Percentiles rank a stretch among this genome's conserved stretches.
Evolutionary conservation across 2,113 vertebrate species (phyloP).

Genomic region (Corythaeola cristata): DNA sequence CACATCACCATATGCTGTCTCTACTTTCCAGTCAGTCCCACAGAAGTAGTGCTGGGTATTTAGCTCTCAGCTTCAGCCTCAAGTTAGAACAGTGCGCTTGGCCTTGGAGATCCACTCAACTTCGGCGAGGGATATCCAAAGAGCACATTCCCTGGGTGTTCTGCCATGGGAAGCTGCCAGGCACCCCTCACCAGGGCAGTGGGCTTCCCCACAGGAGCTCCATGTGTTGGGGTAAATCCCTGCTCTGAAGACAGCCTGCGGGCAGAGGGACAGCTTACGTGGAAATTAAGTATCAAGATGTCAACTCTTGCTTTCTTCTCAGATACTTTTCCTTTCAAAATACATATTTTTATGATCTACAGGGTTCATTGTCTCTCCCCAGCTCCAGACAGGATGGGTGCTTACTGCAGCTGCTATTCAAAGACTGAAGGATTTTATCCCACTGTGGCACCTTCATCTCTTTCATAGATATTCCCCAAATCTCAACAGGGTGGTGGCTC

Average conservation of each 20-base stretch:
- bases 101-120: neutral
- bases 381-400: fast-evolving
- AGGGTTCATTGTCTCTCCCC: neutral
- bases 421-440: neutral
- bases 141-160: neutral
- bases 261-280: neutral
- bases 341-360: neutral
- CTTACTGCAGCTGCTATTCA: neutral
- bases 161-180: neutral
- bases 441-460: neutral
- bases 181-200: neutral
- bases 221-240: neutral
- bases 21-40: neutral
- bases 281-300: neutral
- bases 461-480: neutral
- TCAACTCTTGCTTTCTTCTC: neutral
- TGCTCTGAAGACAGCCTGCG: neutral
- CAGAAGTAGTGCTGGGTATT: neutral
- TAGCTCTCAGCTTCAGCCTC: neutral
- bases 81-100: neutral
- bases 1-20: neutral
- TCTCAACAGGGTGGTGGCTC: neutral
- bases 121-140: neutral
- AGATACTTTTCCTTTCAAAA: neutral
- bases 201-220: neutral